Evolutionary conservation across 2,888 invertebrate genomes (phyloP).

Genomic region (Drosophila quinaria): DNA sequence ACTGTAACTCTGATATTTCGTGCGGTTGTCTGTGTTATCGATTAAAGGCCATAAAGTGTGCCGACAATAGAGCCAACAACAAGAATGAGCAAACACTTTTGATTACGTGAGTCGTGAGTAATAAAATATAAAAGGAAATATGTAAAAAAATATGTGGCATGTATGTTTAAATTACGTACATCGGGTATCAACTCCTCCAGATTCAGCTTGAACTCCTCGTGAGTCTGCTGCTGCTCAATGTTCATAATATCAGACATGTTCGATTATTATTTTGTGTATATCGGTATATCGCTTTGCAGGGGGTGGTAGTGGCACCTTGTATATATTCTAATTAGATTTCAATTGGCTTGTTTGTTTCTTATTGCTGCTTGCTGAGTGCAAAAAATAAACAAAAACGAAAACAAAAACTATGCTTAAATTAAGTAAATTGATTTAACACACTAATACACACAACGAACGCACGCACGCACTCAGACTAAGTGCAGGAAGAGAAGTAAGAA

Average conservation of each 20-base stretch:
- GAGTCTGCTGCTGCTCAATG: constrained; percentile 78
- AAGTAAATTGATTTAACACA: constrained; percentile 52
- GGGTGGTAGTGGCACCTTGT: constrained; percentile 22
- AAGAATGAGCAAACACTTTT: constrained; percentile 41
- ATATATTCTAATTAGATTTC: constrained; percentile 19
- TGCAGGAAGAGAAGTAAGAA: neutral
- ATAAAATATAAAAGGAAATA: constrained; percentile 37
- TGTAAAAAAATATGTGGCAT: constrained; percentile 9
- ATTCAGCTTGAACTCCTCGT: constrained; percentile 80
- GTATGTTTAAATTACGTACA: constrained; percentile 71
- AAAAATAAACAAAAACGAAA: constrained; percentile 56
- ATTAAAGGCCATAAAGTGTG: constrained; percentile 66
- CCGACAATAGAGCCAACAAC: constrained; percentile 45
- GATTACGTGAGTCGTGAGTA: constrained; percentile 72
- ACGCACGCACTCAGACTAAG: neutral
- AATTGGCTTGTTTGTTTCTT: constrained; percentile 18
- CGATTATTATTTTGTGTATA: constrained; percentile 1
- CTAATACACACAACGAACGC: constrained; percentile 11
- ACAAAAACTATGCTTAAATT: constrained; percentile 44
- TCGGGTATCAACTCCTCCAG: constrained; percentile 82
- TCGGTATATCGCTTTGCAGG: constrained; percentile 8
- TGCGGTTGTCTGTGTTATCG: constrained; percentile 65
- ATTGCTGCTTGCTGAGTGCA: constrained; percentile 40
- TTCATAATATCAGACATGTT: constrained; percentile 83
- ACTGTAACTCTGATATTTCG: constrained; percentile 45